A percentile compares a stretch with the other conserved stretches of the same genome.
Evolutionary conservation across 2,888 invertebrate species (phyloP).

Genomic region (Nemotelus pantherinus): DNA sequence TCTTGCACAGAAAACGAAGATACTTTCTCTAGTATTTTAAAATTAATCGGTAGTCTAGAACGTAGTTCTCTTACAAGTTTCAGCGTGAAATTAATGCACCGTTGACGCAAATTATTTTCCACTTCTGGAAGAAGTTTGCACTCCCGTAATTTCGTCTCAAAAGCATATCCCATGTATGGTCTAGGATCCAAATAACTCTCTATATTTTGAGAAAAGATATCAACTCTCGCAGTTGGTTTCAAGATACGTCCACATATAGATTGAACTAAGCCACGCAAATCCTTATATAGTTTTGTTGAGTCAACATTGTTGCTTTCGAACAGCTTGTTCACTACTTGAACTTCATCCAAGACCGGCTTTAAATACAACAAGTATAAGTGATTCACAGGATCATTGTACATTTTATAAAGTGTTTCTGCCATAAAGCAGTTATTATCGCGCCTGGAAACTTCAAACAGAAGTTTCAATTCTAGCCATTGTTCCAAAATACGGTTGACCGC

Average conservation of each 20-base stretch:
- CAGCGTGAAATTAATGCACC: slow-evolving; percentile 9
- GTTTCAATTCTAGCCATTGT: slow-evolving; percentile 12
- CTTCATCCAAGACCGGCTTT: slow-evolving; percentile 9
- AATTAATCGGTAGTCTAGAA: slow-evolving; percentile 5
- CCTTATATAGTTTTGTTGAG: not conserved
- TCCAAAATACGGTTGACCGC: not conserved
- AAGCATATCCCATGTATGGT: slow-evolving; percentile 11
- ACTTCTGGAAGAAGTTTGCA: slow-evolving; percentile 12
- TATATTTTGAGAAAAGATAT: slow-evolving; percentile 7
- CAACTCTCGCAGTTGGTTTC: slow-evolving; percentile 3
- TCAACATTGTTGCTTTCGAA: slow-evolving; percentile 1
- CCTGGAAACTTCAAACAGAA: slow-evolving; percentile 5
- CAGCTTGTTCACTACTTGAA: not conserved
- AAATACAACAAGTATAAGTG: slow-evolving; percentile 5
- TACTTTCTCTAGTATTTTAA: slow-evolving; percentile 12
- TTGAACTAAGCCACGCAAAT: slow-evolving; percentile 17
- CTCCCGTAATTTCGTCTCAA: slow-evolving; percentile 14
- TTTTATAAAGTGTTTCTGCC: slow-evolving; percentile 9
- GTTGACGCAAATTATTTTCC: slow-evolving; percentile 5
- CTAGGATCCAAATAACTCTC: slow-evolving; percentile 6
- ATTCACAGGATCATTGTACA: slow-evolving; percentile 14
- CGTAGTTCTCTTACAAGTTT: slow-evolving; percentile 9
- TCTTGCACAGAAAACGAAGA: slow-evolving; percentile 9
- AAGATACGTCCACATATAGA: slow-evolving; percentile 14
- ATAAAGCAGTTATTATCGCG: slow-evolving; percentile 8